These are phyloP conservation scores for Nesometra sesokonis DNA, from an alignment of 35 echinoderm and acorn worm species.

Conservation along the genomic window DNA sequence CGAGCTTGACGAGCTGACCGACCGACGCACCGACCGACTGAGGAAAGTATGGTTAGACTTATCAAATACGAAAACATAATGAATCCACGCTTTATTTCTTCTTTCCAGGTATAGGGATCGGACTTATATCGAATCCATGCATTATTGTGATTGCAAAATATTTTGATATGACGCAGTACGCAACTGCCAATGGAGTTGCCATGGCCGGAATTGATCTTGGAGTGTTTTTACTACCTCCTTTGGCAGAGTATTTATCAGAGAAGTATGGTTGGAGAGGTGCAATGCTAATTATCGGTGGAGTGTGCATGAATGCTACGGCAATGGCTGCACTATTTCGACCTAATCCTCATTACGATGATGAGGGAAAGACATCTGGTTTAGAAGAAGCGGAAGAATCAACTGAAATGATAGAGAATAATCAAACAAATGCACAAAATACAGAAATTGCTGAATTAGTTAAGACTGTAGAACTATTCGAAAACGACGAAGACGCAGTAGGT, in stretches of 20 bases:
- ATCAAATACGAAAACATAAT: too few relatives aligned
- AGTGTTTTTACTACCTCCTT: slow-evolving; percentile 19
- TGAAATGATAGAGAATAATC: too few relatives aligned
- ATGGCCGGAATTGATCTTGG: slow-evolving; percentile 22
- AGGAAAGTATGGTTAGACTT: too few relatives aligned
- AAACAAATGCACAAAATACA: too few relatives aligned
- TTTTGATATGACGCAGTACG: neutral
- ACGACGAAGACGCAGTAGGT: too few relatives aligned
- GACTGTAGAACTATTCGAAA: too few relatives aligned
- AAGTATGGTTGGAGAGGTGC: slow-evolving; percentile 52
- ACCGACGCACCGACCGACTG: too few relatives aligned
- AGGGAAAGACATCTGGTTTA: neutral
- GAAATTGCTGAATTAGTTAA: too few relatives aligned
- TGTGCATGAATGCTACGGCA: neutral
- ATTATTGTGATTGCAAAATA: neutral
- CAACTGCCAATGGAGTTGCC: slow-evolving; percentile 20
- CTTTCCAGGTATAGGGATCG: neutral
- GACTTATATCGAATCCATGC: neutral
- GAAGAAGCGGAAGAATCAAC: too few relatives aligned
- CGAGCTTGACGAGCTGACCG: too few relatives aligned
- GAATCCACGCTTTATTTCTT: neutral
- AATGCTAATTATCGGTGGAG: slow-evolving; percentile 33
- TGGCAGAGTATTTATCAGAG: slow-evolving; percentile 22
- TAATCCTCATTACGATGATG: neutral
- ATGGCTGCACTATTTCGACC: slow-evolving; percentile 7